Percentiles rank a stretch among this genome's conserved stretches.
Conservation (phyloP, 2,113 vertebrate species). For the Scomber japonicus region DNA sequence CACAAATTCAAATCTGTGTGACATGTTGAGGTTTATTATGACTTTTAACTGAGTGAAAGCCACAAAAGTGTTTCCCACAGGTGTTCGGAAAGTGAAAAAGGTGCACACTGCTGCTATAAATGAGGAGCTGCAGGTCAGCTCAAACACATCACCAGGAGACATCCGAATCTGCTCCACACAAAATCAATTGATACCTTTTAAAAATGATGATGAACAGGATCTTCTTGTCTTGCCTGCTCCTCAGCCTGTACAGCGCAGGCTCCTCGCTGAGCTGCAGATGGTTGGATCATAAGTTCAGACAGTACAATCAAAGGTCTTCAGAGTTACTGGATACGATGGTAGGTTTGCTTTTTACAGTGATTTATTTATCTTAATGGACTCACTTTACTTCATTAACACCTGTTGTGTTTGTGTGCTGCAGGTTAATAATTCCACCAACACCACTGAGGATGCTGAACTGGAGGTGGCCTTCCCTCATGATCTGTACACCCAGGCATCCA, state of each 20-base stretch:
- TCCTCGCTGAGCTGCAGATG: slow-evolving; percentile 70
- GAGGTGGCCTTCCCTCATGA: slow-evolving; percentile 52
- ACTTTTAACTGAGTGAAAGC: not conserved
- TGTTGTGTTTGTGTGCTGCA: slow-evolving; percentile 36
- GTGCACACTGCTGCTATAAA: slow-evolving; percentile 28
- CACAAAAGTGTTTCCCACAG: not conserved
- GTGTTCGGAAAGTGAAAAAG: slow-evolving; percentile 37
- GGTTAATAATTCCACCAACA: slow-evolving; percentile 57
- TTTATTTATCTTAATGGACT: not conserved
- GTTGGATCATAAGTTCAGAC: slow-evolving; percentile 67
- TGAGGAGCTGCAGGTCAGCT: slow-evolving; percentile 2
- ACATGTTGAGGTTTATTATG: too few species aligned
- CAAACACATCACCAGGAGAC: not conserved
- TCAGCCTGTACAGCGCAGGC: slow-evolving; percentile 42
- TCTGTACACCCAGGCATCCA: slow-evolving; percentile 42
- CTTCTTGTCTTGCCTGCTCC: slow-evolving; percentile 48
- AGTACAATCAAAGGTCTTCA: slow-evolving; percentile 49
- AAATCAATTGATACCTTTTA: not conserved
- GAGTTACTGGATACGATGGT: slow-evolving; percentile 66
- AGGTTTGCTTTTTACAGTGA: slow-evolving; percentile 2
- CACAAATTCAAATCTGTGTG: too few species aligned
- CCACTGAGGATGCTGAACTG: slow-evolving; percentile 19
- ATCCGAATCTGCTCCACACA: not conserved
- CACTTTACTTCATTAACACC: not conserved
- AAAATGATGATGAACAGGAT: slow-evolving; percentile 49